phyloP scores from a whole-genome alignment of 2,113 vertebrate species.

The Callionymus lyra region DNA sequence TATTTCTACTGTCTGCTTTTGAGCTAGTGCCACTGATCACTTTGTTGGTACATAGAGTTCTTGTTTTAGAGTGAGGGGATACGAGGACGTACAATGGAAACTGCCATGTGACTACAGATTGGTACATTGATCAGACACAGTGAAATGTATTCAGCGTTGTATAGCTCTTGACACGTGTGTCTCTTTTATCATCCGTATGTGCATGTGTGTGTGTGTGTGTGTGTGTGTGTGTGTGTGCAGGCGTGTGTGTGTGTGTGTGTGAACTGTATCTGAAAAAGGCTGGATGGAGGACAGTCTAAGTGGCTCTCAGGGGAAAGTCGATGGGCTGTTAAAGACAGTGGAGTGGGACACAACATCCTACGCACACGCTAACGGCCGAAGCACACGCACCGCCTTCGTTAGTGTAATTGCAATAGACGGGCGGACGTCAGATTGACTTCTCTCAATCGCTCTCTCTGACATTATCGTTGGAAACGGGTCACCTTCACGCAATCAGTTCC shows the following conservation, averaged over 20 bases:
- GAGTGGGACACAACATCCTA: constrained; percentile 47
- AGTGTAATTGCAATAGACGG: constrained; percentile 46
- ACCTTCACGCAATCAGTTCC: constrained; percentile 8
- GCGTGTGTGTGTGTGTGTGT: constrained; percentile 35
- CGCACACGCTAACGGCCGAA: constrained; percentile 31
- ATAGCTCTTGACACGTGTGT: too few relatives aligned
- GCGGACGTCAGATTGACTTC: constrained; percentile 25
- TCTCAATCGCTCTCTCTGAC: constrained; percentile 9
- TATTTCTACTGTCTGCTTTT: too few relatives aligned
- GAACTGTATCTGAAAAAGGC: constrained; percentile 53
- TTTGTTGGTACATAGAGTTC: too few relatives aligned
- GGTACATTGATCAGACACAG: too few relatives aligned
- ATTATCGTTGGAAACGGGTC: constrained; percentile 16
- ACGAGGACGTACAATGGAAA: too few relatives aligned
- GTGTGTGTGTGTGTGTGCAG: constrained; percentile 8
- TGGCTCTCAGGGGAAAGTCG: constrained; percentile 57
- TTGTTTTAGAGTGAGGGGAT: too few relatives aligned
- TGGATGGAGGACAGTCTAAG: constrained; percentile 56
- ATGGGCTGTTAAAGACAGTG: constrained; percentile 54
- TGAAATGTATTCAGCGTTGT: too few relatives aligned
- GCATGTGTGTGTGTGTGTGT: constrained; percentile 3
- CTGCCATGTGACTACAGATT: too few relatives aligned
- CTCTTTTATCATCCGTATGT: too few relatives aligned
- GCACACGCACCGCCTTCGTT: constrained; percentile 29
- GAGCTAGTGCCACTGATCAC: too few relatives aligned